Evolutionary conservation across 2,797 vertebrate species (phyloP).

Genomic region (Gymnodraco acuticeps): DNA sequence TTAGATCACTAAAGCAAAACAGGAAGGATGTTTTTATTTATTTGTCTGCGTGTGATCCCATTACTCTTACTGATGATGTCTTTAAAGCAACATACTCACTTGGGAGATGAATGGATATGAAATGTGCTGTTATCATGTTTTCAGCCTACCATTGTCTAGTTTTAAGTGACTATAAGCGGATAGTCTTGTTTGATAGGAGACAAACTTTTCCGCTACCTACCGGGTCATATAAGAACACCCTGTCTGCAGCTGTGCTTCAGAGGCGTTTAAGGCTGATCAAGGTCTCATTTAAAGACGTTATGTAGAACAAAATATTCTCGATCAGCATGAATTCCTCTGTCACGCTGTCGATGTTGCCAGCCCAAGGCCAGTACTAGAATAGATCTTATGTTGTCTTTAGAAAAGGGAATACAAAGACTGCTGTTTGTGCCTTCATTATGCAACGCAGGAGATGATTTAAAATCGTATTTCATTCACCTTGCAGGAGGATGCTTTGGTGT

Average conservation of each 20-base stretch:
- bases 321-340: slow-evolving; percentile 41
- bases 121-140: background rate
- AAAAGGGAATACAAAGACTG: slow-evolving; percentile 41
- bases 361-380: slow-evolving; percentile 52
- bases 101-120: background rate
- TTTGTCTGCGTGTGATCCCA: background rate
- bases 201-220: background rate
- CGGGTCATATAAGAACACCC: background rate
- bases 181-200: background rate
- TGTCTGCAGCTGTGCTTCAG: slow-evolving; percentile 32
- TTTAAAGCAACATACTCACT: background rate
- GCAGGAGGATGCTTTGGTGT: background rate
- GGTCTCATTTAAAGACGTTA: slow-evolving; percentile 66
- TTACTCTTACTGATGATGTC: background rate
- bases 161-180: background rate
- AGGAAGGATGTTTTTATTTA: background rate
- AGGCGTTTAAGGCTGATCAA: slow-evolving; percentile 57
- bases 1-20: too few relatives aligned
- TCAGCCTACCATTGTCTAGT: background rate
- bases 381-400: slow-evolving; percentile 38
- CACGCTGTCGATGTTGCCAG: slow-evolving; percentile 50
- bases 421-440: slow-evolving; percentile 41
- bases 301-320: slow-evolving; percentile 48
- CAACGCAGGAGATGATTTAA: slow-evolving; percentile 18
- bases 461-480: slow-evolving; percentile 27